phyloP scores from a whole-genome alignment of 2,888 invertebrate genomes.

The Papilio protenor region DNA sequence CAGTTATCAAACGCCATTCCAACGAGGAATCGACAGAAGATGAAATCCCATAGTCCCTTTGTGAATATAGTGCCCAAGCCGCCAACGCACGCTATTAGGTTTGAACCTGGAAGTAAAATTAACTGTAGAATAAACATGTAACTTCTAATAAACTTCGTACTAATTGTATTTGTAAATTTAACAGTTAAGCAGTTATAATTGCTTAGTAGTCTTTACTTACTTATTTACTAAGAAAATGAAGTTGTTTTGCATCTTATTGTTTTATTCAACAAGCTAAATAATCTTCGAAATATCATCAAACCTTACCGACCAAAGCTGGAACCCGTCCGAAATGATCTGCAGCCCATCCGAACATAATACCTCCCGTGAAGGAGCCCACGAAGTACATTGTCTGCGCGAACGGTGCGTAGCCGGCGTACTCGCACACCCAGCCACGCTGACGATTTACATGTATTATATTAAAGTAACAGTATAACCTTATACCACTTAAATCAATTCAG shows the following conservation, averaged over 20 bases:
- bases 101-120: constrained; percentile 81
- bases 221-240: no score
- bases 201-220: no score
- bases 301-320: constrained; percentile 77
- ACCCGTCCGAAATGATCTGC: constrained; percentile 75
- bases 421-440: constrained; percentile 78
- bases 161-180: no score
- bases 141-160: neutral
- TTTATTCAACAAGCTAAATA: no score
- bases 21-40: constrained; percentile 90
- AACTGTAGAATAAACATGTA: neutral
- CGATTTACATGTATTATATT: neutral
- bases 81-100: constrained; percentile 87
- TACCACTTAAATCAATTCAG: no score
- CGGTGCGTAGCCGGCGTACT: constrained; percentile 66
- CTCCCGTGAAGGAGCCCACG: constrained; percentile 71
- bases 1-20: constrained; percentile 94
- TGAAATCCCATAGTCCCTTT: constrained; percentile 89
- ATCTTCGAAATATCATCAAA: neutral
- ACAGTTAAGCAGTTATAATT: no score
- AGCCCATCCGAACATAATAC: constrained; percentile 74
- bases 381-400: constrained; percentile 74
- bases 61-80: constrained; percentile 89
- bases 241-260: no score
- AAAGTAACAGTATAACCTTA: neutral